Evolutionary conservation across 2,888 invertebrate genomes (phyloP).

Genomic region (Lumbricus terrestris): DNA sequence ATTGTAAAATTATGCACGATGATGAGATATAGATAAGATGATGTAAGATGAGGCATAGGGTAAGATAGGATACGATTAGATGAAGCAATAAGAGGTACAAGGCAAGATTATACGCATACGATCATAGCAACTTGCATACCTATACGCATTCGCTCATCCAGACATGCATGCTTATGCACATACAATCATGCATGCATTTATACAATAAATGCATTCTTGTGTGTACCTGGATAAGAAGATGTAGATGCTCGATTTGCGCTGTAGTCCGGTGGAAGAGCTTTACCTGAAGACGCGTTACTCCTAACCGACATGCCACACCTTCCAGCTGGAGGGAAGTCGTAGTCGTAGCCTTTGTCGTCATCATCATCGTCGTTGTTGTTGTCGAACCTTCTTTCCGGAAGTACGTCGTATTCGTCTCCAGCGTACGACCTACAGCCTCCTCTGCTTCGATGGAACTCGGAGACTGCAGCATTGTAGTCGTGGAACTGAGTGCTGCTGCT

Average conservation of each 20-base stretch:
- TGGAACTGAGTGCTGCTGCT: background rate
- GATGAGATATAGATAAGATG: too few species aligned
- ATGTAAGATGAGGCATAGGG: too few species aligned
- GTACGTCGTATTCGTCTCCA: background rate
- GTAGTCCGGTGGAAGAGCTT: background rate
- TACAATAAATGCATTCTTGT: background rate
- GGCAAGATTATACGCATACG: too few species aligned
- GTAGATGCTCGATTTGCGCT: background rate
- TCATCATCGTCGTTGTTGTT: background rate
- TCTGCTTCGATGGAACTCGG: background rate
- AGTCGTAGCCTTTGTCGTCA: background rate
- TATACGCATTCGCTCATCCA: background rate
- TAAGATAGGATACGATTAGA: too few species aligned
- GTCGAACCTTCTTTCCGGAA: background rate
- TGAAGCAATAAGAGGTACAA: too few species aligned
- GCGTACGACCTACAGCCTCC: background rate
- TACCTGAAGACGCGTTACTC: background rate
- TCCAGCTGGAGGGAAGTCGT: background rate
- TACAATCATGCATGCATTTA: background rate
- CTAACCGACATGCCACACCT: background rate
- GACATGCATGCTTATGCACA: background rate
- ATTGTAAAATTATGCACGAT: background rate
- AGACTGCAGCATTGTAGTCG: background rate
- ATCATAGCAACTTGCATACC: background rate
- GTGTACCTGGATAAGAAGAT: constrained; percentile 6